Base-by-base conservation (phyloP, 92 coral and sea anemone genomes). In the Zoanthus gigantus region DNA sequence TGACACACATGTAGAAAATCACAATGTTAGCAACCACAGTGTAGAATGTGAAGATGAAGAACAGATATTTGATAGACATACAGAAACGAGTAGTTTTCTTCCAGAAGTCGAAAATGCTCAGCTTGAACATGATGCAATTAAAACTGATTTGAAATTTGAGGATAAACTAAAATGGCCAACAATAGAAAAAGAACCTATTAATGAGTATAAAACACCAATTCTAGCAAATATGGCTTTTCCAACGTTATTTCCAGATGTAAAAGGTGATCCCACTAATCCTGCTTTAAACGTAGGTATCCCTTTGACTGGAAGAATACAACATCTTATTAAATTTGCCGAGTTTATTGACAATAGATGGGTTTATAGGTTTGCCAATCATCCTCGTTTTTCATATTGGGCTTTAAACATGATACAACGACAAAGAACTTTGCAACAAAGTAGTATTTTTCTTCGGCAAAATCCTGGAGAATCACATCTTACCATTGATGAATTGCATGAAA, bases 21-120 rank as follows among this genome's bases (percentile, higher is more conserved):
- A 46, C 13, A 56, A 42, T 85, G 82, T 48, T 46, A 32, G 81
- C 31, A 47, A 47, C 52, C n/a, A 71, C 23, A 18, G 31, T 85
- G 82, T 50, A 18, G 18, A 10, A 12, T 89, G 66, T 31, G 69
- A 79, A 79, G 85, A 76, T 45, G 84, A 78, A 87, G 90, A 87
- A 9, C 73, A 88, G n/a, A 60, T 82, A 71, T 83, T 82, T 72
- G 74, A 88, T 73, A 44, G 37, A 18, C 32, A 82, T 57, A 88
- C 91, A 30, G 82, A 88, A 71, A 82, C 88, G 17, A 82, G 88
- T 73, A 71, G 81, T 88, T 88, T 88, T 88, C 88, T 88, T 69
- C 91, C 91, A 31, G 50, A 88, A 34, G 28, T 6, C 29, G 72
- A 57, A 48, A 79, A 79, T 69, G 44, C 29, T 34, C 78, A 79